Base-by-base conservation (phyloP, 2,888 invertebrate genomes). In the Perizoma flavofasciatum region DNA sequence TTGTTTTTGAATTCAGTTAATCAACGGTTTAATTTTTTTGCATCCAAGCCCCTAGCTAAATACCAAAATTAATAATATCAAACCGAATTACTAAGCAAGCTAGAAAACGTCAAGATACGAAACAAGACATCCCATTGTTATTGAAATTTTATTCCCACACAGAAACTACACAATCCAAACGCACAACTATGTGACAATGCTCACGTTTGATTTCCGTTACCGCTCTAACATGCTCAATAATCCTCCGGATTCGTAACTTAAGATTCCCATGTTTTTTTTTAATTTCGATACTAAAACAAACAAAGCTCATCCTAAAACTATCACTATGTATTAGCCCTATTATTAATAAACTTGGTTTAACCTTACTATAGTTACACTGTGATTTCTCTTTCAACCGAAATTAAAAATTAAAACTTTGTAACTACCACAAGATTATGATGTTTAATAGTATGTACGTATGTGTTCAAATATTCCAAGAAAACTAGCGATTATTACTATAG, bases 401-500 rank as follows among this genome's bases (percentile, higher is more conserved):
- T 22, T 22, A 3, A 22, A 22, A 22, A 22, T 22, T 22, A 22
- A 22, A 22, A 22, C 22, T 2, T 22, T 22, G 22, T 22, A 22
- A 22, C 22, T 22, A 22, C 22, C 3, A 22, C 22, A 22, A 22
- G 22, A 22, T 22, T 22, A 22, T 22, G 1, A 1, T 7, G 37
- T 37, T 37, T 37, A 37, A 6, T 6, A 37, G 6, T 37, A 37
- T 6, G 35, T 5, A 5, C 5, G 35, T 7, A 5, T 8, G 35
- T 48, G 55, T 49, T 55, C n/a, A 55, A 44, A 60, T 11, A 55
- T 55, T 51, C 32, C 10, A 52, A 47, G 49, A 59, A 54, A 54
- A 54, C 43, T 60, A 55, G 60, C 60, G 55, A 48, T 50, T 44
- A 55, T 55, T 48, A 59, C 60, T 55, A 48, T 60, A 55, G 44